phyloP scores from a whole-genome alignment of 2,888 invertebrate genomes.

The Microctonus aethiopoides region DNA sequence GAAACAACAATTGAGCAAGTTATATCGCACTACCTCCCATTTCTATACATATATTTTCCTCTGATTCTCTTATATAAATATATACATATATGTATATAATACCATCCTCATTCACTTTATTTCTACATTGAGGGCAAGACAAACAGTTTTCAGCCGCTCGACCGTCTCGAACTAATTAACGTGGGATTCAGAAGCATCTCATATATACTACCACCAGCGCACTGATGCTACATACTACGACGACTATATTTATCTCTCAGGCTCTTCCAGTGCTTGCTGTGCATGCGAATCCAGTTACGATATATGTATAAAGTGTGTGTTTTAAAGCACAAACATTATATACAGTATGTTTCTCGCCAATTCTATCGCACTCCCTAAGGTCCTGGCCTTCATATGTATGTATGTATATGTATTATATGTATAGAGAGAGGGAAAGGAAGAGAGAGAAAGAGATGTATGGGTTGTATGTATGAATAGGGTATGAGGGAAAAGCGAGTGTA shows the following conservation, averaged over 20 bases:
- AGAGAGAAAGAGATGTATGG: too few relatives aligned
- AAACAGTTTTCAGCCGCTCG: conserved; percentile 58
- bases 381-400: conserved; percentile 2
- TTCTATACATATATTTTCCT: too few relatives aligned
- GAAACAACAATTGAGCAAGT: conserved; percentile 57
- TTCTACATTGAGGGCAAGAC: conserved; percentile 51
- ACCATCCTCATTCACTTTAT: conserved; percentile 40
- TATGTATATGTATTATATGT: not conserved
- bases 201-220: too few relatives aligned
- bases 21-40: conserved; percentile 35
- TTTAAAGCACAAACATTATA: not conserved
- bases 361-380: not conserved
- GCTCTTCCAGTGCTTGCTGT: not conserved
- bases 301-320: not conserved
- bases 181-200: conserved; percentile 45
- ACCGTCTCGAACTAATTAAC: conserved; percentile 62
- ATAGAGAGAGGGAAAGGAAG: not conserved
- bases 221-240: too few relatives aligned
- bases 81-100: conserved; percentile 17
- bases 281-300: not conserved
- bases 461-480: not conserved
- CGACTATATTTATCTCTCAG: not conserved
- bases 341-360: not conserved
- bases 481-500: conserved; percentile 4
- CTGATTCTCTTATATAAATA: not conserved